These are phyloP conservation scores for Nasalis larvatus DNA, from an alignment of 2,113 vertebrate genomes.

Conservation along the genomic window DNA sequence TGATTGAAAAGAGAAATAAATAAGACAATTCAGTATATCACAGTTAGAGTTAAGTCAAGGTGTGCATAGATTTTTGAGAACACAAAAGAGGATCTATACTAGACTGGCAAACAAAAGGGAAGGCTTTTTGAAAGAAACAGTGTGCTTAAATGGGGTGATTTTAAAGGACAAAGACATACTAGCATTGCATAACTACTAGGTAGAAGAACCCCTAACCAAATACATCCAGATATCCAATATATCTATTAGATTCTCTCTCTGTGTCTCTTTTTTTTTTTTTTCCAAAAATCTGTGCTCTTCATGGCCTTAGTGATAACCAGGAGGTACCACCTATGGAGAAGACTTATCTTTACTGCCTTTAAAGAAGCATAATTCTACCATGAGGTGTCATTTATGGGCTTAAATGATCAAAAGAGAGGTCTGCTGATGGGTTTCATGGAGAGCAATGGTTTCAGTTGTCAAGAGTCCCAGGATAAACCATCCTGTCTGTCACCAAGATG, in stretches of 20 bases:
- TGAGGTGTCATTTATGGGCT: slow-evolving; percentile 57
- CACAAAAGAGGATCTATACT: neutral
- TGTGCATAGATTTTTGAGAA: neutral
- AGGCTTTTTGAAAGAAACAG: neutral
- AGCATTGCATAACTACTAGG: neutral
- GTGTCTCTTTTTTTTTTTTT: neutral
- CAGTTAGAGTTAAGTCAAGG: neutral
- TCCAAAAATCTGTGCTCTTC: neutral
- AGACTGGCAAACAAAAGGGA: neutral
- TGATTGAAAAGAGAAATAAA: neutral
- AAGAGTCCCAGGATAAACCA: neutral
- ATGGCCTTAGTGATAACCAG: neutral
- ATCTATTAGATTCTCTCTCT: neutral
- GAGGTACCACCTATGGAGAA: slow-evolving; percentile 1
- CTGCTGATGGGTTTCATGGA: slow-evolving; percentile 32
- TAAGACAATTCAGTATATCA: neutral
- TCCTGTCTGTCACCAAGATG: neutral
- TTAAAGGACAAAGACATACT: neutral
- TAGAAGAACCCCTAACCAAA: neutral
- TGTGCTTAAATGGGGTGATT: neutral
- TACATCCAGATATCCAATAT: neutral
- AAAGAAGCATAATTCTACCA: slow-evolving; percentile 43
- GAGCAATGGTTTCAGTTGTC: slow-evolving; percentile 13
- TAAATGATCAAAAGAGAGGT: slow-evolving; percentile 51
- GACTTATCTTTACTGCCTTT: slow-evolving; percentile 42